Conservation (phyloP, 2,888 invertebrate species). For the Nineta flava region DNA sequence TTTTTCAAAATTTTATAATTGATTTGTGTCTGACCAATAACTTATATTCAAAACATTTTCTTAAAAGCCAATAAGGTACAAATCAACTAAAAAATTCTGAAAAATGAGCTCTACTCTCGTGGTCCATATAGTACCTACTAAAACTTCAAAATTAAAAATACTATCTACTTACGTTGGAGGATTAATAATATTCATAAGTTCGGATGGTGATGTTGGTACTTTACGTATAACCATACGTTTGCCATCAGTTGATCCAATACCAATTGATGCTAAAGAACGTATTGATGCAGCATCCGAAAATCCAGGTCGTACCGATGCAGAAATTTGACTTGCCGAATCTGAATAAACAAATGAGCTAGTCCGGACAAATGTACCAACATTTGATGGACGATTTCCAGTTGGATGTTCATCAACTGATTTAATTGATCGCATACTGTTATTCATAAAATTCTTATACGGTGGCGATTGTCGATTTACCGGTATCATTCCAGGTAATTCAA, state of each 20-base stretch:
- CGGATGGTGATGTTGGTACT: slow-evolving; percentile 72
- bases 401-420: background rate
- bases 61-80: too few species aligned
- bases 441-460: background rate
- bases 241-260: slow-evolving; percentile 80
- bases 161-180: slow-evolving; percentile 55
- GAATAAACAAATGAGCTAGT: slow-evolving; percentile 38
- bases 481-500: background rate
- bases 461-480: background rate
- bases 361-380: slow-evolving; percentile 15
- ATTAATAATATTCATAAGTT: slow-evolving; percentile 71
- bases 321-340: slow-evolving; percentile 38
- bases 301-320: slow-evolving; percentile 23
- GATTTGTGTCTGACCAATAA: too few species aligned
- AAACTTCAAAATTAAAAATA: background rate
- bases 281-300: slow-evolving; percentile 53
- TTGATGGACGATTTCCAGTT: slow-evolving; percentile 22
- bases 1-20: too few species aligned
- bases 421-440: background rate
- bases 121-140: too few species aligned
- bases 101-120: too few species aligned
- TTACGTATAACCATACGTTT: slow-evolving; percentile 68
- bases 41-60: too few species aligned
- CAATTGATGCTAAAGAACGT: slow-evolving; percentile 67
- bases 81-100: too few species aligned